phyloP scores from a whole-genome alignment of 2,888 invertebrate genomes.

The Sarcophaga subvicina region DNA sequence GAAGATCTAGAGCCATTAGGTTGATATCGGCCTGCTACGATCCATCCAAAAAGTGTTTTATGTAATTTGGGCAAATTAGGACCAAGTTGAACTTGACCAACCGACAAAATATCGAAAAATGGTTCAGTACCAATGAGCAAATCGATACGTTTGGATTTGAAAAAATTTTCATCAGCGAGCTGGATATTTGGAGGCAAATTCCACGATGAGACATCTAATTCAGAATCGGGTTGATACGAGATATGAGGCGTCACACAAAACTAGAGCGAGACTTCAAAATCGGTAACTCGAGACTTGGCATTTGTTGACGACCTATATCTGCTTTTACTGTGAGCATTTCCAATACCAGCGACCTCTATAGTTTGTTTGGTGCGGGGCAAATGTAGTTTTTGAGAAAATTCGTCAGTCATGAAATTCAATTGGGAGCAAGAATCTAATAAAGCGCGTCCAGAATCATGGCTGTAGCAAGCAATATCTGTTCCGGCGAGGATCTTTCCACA shows the following conservation, averaged over 20 bases:
- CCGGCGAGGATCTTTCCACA: slow-evolving; percentile 36
- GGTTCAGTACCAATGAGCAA: slow-evolving; percentile 67
- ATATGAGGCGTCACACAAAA: slow-evolving; percentile 66
- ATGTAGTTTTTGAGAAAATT: slow-evolving; percentile 35
- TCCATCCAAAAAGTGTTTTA: slow-evolving; percentile 69
- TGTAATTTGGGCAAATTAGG: slow-evolving; percentile 63
- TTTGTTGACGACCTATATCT: slow-evolving; percentile 52
- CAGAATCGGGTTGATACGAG: slow-evolving; percentile 67
- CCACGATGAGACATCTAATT: slow-evolving; percentile 62
- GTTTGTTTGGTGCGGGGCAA: slow-evolving; percentile 38
- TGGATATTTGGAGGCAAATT: slow-evolving; percentile 60
- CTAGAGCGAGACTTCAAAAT: slow-evolving; percentile 54
- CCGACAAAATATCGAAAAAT: slow-evolving; percentile 61
- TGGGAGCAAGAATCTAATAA: slow-evolving; percentile 63
- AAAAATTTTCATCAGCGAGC: slow-evolving; percentile 67
- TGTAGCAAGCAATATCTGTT: slow-evolving; percentile 63
- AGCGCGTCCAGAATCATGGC: slow-evolving; percentile 58
- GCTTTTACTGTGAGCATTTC: slow-evolving; percentile 40
- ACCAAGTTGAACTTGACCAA: slow-evolving; percentile 67
- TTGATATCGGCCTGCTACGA: slow-evolving; percentile 61
- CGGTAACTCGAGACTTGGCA: slow-evolving; percentile 56
- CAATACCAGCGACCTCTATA: slow-evolving; percentile 56
- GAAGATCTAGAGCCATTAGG: not conserved
- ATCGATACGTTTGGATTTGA: slow-evolving; percentile 61
- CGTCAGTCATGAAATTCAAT: slow-evolving; percentile 50